Percentiles rank a stretch among this genome's conserved stretches.
Evolutionary conservation across 2,113 vertebrate genomes (phyloP).

Genomic region (Aspidoscelis tigris): DNA sequence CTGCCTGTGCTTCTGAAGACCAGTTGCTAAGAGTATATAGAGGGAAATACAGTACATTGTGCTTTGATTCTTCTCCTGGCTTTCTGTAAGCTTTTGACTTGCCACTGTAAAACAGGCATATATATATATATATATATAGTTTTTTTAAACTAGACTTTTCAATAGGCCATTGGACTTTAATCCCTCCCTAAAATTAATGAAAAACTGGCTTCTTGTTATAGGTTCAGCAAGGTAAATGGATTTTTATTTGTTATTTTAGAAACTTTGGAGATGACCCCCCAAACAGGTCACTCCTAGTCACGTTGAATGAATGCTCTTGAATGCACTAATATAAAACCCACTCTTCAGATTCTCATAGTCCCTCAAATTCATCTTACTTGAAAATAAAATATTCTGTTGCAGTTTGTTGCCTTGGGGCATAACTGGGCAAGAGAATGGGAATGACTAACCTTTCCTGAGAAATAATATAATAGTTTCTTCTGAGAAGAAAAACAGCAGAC

Average conservation of each 20-base stretch:
- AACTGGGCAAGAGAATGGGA: not conserved
- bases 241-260: not conserved
- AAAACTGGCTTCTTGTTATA: not conserved
- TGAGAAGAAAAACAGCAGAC: conserved; percentile 34
- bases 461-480: not conserved
- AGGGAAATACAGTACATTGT: too few relatives aligned
- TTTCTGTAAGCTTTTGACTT: too few relatives aligned
- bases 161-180: too few relatives aligned
- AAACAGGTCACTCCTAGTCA: not conserved
- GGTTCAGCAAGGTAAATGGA: not conserved
- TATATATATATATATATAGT: too few relatives aligned
- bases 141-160: too few relatives aligned
- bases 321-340: not conserved
- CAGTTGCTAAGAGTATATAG: too few relatives aligned
- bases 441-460: not conserved
- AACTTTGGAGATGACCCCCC: not conserved
- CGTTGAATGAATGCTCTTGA: not conserved
- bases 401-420: not conserved
- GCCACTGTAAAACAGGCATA: too few relatives aligned
- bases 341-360: not conserved
- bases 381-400: not conserved
- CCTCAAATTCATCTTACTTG: conserved; percentile 18
- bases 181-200: not conserved
- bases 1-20: too few relatives aligned
- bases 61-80: too few relatives aligned